Evolutionary conservation across 2,888 invertebrate genomes (phyloP), one percentile per base, ranked within the genome.

Genomic region (Heliconius ismenius): DNA sequence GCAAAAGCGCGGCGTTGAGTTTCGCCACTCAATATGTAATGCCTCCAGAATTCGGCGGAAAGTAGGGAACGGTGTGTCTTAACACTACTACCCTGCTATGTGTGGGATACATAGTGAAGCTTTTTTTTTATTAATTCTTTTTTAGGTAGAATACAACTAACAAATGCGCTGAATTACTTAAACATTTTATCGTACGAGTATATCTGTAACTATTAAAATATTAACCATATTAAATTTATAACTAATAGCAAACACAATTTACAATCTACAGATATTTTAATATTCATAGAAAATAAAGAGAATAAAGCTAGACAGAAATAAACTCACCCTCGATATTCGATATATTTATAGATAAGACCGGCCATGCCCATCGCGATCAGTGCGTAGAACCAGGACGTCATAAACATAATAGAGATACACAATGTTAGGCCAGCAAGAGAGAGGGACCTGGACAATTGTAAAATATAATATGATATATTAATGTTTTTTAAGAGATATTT

Each of bases 341-440:
- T 99, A 92, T 99, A 99, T 93, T 99, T 99, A 95, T 99, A 99
- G 88, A 99, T 98, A 78, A 96, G 93, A 32, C 98, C 97, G 60
- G 99, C 99, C 96, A 99, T 97, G 70, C 97, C 97, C 97, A 99
- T 98, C 65, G 99, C 98, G 80, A 98, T 90, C 39, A 99, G 95
- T 26, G 99, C 99, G 89, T 98, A 98, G 90, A 98, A 98, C 98
- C 99, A 99, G 73, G 98, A 98, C 21, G 98, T 98, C 97, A 99
- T 98, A 90, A 99, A 99, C 99, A 99, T 99, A 79, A 99, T 98
- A 24, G 98, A 98, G 86, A 99, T 97, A 91, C 99, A 99, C 62
- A 99, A 95, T 0, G 96, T 95, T 79, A 98, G 95, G 54, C 98
- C 99, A 81, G 97, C 94, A 84, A 98, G 95, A 6, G 98, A 99